phyloP scores from a whole-genome alignment of 2,797 vertebrate genomes.

The Hemitrygon akajei region DNA sequence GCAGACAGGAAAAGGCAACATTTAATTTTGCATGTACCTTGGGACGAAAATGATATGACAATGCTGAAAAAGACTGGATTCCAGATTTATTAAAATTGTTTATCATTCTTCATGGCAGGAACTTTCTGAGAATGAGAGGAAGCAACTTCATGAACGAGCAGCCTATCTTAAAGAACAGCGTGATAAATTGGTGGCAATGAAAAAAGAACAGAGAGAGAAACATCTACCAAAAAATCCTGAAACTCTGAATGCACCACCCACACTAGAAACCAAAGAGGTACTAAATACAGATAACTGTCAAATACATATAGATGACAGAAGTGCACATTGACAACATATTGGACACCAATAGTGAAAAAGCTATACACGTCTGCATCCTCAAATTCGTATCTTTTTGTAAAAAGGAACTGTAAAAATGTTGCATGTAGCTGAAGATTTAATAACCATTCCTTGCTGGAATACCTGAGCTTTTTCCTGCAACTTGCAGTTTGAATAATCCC shows the following conservation, averaged over 20 bases:
- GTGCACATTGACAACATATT: not conserved
- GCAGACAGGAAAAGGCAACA: not conserved
- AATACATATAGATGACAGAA: not conserved
- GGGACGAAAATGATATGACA: not conserved
- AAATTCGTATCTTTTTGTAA: not conserved
- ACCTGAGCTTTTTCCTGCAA: no score
- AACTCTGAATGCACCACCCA: not conserved
- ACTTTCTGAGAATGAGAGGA: slow-evolving; percentile 67
- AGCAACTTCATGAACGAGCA: slow-evolving; percentile 81
- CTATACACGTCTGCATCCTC: not conserved
- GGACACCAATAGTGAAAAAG: not conserved
- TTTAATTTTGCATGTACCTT: not conserved
- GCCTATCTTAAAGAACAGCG: slow-evolving; percentile 85
- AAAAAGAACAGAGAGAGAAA: slow-evolving; percentile 67
- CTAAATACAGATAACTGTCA: not conserved
- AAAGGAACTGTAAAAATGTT: not conserved
- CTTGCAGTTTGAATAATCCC: no score
- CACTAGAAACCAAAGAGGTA: slow-evolving; percentile 34
- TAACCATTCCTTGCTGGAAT: not conserved
- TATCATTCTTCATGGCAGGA: slow-evolving; percentile 54
- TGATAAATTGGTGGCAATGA: slow-evolving; percentile 80
- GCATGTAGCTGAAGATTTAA: not conserved
- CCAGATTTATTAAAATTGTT: not conserved
- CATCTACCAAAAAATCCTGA: slow-evolving; percentile 38
- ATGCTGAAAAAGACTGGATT: not conserved